phyloP scores from a whole-genome alignment of 35 echinoderm and acorn worm genomes.

The Heliocidaris tuberculata region DNA sequence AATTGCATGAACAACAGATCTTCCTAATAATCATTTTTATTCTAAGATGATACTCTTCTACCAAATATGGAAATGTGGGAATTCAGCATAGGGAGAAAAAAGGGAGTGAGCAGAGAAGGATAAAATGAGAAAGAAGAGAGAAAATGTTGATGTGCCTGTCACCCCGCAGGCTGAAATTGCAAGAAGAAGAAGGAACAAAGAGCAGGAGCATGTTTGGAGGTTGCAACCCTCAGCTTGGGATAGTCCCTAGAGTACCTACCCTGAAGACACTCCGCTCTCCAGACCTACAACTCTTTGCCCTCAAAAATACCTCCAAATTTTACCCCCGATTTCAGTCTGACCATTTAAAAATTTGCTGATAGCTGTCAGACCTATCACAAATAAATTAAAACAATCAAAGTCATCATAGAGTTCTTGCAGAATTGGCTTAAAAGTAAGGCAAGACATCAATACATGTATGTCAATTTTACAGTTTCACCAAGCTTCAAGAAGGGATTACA shows the following conservation, averaged over 20 bases:
- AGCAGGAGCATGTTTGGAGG: conserved; percentile 17
- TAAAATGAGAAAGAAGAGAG: neutral
- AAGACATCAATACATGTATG: too few species aligned
- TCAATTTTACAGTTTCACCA: too few species aligned
- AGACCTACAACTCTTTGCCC: neutral
- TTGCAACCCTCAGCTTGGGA: neutral
- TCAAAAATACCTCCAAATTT: neutral
- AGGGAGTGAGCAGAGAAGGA: neutral
- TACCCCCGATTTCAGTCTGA: neutral
- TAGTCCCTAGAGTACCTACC: neutral
- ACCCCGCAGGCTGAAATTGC: neutral
- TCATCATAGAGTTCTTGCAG: neutral
- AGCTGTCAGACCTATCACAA: neutral
- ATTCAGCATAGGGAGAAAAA: neutral
- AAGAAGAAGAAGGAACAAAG: conserved; percentile 5
- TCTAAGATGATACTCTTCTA: neutral
- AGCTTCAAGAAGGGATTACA: too few species aligned
- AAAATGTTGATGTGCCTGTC: conserved; percentile 35
- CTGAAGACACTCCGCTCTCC: neutral
- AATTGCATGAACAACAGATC: neutral
- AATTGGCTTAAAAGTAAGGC: too few species aligned
- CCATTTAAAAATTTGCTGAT: neutral
- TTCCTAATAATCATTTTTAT: neutral
- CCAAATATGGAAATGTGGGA: neutral
- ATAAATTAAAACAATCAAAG: neutral